These are phyloP conservation scores for Hestina assimilis DNA, from an alignment of 1,140 invertebrate species.

Conservation along the genomic window DNA sequence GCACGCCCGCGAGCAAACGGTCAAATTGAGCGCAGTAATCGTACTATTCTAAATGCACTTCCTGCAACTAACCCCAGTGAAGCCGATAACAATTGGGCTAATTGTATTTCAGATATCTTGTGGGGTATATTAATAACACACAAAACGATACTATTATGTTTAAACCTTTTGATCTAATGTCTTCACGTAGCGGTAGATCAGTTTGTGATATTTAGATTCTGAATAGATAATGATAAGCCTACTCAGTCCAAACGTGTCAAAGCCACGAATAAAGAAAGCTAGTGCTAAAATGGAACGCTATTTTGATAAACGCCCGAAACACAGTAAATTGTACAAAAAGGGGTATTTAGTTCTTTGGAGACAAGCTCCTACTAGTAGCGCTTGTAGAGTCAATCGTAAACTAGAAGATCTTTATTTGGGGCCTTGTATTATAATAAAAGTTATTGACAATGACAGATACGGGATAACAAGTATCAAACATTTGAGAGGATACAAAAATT, in stretches of 20 bases:
- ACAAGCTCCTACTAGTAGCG: background rate
- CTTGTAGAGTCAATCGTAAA: background rate
- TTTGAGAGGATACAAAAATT: background rate
- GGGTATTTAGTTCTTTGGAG: background rate
- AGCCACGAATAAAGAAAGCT: slow-evolving; percentile 17
- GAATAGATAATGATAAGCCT: background rate
- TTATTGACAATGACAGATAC: background rate
- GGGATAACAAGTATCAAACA: background rate
- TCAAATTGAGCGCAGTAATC: slow-evolving; percentile 20
- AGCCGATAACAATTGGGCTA: slow-evolving; percentile 22
- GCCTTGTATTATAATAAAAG: background rate
- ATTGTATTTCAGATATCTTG: slow-evolving; percentile 9
- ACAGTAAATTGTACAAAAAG: background rate
- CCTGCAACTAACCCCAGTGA: slow-evolving; percentile 7
- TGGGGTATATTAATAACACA: slow-evolving; percentile 31
- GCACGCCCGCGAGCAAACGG: slow-evolving; percentile 35
- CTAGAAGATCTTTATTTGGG: background rate
- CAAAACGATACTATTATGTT: slow-evolving; percentile 26
- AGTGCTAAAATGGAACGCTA: slow-evolving; percentile 31
- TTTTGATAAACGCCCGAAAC: slow-evolving; percentile 33
- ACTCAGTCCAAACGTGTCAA: background rate
- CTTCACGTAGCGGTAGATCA: slow-evolving; percentile 22
- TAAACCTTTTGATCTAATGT: slow-evolving; percentile 39
- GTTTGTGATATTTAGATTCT: slow-evolving; percentile 20
- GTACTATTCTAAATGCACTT: slow-evolving; percentile 16